phyloP scores from a whole-genome alignment of 2,113 vertebrate species.

The Coryphaenoides rupestris region DNA sequence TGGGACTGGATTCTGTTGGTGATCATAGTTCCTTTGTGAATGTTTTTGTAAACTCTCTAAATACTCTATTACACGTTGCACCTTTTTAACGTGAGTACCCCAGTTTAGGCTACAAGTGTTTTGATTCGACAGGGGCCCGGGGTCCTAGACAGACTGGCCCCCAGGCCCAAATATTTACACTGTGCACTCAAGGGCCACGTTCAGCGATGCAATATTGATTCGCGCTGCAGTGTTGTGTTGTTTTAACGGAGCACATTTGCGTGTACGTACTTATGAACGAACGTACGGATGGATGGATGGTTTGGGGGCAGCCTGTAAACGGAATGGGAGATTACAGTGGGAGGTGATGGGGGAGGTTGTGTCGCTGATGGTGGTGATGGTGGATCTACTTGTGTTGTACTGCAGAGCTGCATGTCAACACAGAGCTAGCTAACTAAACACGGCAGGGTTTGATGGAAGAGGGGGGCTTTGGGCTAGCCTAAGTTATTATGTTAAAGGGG shows the following conservation, averaged over 20 bases:
- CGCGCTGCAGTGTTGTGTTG: background rate
- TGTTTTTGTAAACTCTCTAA: too few species aligned
- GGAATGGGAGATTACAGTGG: background rate
- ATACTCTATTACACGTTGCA: too few species aligned
- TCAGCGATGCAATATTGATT: slow-evolving; percentile 13
- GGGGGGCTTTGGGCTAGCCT: too few species aligned
- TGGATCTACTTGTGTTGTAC: background rate
- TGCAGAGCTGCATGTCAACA: background rate
- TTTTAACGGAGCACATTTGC: background rate
- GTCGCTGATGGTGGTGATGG: too few species aligned
- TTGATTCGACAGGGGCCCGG: slow-evolving; percentile 19
- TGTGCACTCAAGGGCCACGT: slow-evolving; percentile 12
- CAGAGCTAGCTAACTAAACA: slow-evolving; percentile 10
- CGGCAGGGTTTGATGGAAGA: too few species aligned
- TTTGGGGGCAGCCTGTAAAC: background rate
- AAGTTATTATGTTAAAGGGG: too few species aligned
- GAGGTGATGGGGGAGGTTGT: background rate
- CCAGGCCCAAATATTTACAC: slow-evolving; percentile 42
- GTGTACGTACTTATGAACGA: too few species aligned
- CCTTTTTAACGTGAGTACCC: slow-evolving; percentile 24
- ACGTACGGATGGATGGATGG: too few species aligned
- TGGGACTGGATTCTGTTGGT: too few species aligned
- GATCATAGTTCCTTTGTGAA: too few species aligned
- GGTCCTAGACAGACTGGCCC: slow-evolving; percentile 28
- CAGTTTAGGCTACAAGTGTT: slow-evolving; percentile 28